phyloP scores from a whole-genome alignment of 2,888 invertebrate species.

The Copidosoma aretas region DNA sequence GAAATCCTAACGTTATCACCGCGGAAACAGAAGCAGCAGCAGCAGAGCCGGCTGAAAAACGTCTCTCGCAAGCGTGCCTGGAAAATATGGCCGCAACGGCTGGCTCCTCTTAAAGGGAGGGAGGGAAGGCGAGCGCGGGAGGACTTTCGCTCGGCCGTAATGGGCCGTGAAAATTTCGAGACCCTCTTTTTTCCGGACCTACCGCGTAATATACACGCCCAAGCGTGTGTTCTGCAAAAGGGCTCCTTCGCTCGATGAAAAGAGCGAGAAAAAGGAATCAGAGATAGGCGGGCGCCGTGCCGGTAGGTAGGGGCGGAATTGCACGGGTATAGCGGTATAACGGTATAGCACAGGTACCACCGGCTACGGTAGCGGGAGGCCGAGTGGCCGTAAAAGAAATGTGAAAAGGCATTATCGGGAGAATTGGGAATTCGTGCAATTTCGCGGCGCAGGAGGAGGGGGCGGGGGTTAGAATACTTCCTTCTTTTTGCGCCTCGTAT shows the following conservation, averaged over 20 bases:
- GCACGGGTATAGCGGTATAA: no score
- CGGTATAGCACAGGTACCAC: no score
- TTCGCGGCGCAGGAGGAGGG: neutral
- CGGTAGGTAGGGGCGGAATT: no score
- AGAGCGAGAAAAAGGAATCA: slow-evolving; percentile 28
- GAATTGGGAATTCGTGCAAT: slow-evolving; percentile 34
- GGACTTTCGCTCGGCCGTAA: slow-evolving; percentile 20
- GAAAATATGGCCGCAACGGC: slow-evolving; percentile 14
- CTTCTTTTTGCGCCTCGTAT: no score
- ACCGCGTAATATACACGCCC: slow-evolving; percentile 37
- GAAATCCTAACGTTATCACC: neutral
- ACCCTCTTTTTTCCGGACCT: slow-evolving; percentile 26
- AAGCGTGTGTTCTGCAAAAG: slow-evolving; percentile 25
- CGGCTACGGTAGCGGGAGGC: neutral
- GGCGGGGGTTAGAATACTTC: neutral
- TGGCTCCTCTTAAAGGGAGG: slow-evolving; percentile 22
- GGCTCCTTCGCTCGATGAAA: neutral
- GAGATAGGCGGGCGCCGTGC: neutral
- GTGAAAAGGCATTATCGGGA: slow-evolving; percentile 35
- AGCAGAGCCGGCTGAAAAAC: neutral
- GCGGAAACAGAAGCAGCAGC: neutral
- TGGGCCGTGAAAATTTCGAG: slow-evolving; percentile 39
- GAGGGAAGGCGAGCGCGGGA: no score
- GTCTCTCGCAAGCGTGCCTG: slow-evolving; percentile 7
- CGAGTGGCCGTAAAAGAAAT: slow-evolving; percentile 35